Percentiles rank a stretch among this genome's conserved stretches.
Conservation (phyloP, 2,113 vertebrate genomes). For the Zootoca vivipara region DNA sequence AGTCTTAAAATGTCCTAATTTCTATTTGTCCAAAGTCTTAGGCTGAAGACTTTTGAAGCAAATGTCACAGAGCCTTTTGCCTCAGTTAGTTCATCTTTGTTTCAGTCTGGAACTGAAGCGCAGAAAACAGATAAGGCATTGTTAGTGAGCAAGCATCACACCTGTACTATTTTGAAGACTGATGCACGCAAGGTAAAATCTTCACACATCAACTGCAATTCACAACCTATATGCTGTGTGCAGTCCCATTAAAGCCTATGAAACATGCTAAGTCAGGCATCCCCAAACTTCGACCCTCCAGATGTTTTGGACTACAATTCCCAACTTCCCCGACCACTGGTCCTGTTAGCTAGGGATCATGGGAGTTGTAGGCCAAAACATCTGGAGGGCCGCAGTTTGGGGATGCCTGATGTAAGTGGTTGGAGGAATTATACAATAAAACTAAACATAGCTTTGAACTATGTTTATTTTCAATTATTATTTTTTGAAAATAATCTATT, state of each 20-base stretch:
- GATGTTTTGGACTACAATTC: too few species aligned
- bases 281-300: too few species aligned
- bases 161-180: background rate
- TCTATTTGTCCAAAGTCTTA: background rate
- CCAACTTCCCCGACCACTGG: too few species aligned
- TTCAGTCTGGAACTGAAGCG: background rate
- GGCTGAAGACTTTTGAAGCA: background rate
- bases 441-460: background rate
- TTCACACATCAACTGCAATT: background rate
- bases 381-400: too few species aligned
- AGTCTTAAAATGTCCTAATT: background rate
- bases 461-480: background rate
- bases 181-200: background rate
- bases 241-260: background rate
- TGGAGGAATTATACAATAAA: background rate
- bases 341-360: too few species aligned
- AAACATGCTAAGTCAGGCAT: too few species aligned
- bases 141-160: background rate
- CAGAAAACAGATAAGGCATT: background rate
- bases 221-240: background rate
- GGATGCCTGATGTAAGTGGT: background rate
- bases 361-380: too few species aligned
- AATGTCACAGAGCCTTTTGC: background rate
- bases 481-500: background rate
- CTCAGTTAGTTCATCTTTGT: background rate